A percentile compares a stretch with the other conserved stretches of the same genome.
Evolutionary conservation across 1,140 invertebrate genomes (phyloP).

Genomic region (Danaus melanippus): DNA sequence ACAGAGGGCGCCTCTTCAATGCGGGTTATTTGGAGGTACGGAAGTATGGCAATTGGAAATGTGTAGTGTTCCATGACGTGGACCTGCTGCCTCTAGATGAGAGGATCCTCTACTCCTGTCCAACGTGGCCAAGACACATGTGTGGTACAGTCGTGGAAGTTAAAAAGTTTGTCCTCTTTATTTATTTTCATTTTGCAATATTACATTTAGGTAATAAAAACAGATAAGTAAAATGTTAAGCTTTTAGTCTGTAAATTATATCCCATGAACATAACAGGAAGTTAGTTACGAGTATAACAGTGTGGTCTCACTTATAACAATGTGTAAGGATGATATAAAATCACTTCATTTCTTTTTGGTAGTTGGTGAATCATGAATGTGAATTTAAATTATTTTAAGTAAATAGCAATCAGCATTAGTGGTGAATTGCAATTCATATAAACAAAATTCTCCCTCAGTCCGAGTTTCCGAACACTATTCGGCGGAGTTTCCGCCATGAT

Average conservation of each 20-base stretch:
- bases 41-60: constrained; percentile 83
- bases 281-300: too few relatives aligned
- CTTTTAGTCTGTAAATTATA: too few relatives aligned
- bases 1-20: constrained; percentile 92
- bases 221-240: too few relatives aligned
- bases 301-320: too few relatives aligned
- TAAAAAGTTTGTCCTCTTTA: constrained; percentile 13
- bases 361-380: too few relatives aligned
- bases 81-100: constrained; percentile 93
- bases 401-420: not conserved
- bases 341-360: too few relatives aligned
- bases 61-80: constrained; percentile 95
- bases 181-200: not conserved
- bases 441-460: constrained; percentile 68
- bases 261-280: too few relatives aligned
- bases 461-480: constrained; percentile 87
- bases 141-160: constrained; percentile 87
- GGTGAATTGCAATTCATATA: too few relatives aligned
- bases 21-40: constrained; percentile 89
- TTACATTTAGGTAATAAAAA: not conserved
- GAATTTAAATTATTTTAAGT: too few relatives aligned
- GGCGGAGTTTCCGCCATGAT: constrained; percentile 89
- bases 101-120: constrained; percentile 90
- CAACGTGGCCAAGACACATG: constrained; percentile 91
- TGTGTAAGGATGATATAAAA: too few relatives aligned